These are phyloP conservation scores for Aleiodes sp. DNA, from an alignment of 1,140 invertebrate species.

Conservation along the genomic window DNA sequence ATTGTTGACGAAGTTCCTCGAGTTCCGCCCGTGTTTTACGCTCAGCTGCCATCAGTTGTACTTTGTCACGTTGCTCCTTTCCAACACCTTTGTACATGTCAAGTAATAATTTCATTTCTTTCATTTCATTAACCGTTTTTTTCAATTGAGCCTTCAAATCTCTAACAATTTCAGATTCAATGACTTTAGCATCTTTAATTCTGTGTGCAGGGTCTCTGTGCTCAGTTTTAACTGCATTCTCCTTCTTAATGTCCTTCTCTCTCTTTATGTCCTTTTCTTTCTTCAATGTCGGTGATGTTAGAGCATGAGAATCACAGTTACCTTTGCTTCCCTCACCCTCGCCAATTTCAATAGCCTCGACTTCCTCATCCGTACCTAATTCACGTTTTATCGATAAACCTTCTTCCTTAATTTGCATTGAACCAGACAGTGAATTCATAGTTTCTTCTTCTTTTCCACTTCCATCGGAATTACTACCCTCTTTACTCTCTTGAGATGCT, in stretches of 20 bases:
- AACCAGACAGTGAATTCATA: conserved; percentile 60
- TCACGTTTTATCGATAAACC: conserved; percentile 62
- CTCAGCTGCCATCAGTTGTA: conserved; percentile 94
- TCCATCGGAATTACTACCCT: conserved; percentile 72
- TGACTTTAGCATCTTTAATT: conserved; percentile 70
- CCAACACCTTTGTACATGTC: conserved; percentile 98
- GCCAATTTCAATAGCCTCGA: conserved; percentile 58
- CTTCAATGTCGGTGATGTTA: conserved; percentile 67
- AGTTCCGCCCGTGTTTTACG: conserved; percentile 89
- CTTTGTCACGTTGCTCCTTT: conserved; percentile 96
- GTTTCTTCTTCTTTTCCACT: conserved; percentile 71
- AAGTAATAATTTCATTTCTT: conserved; percentile 91
- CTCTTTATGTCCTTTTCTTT: conserved; percentile 71
- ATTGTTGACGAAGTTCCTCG: conserved; percentile 86
- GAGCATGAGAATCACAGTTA: conserved; percentile 52
- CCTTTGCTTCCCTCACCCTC: conserved; percentile 62
- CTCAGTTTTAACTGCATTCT: conserved; percentile 65
- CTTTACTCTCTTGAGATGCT: conserved; percentile 69
- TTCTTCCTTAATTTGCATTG: conserved; percentile 64
- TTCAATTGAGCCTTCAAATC: conserved; percentile 92
- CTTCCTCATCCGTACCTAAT: conserved; percentile 62
- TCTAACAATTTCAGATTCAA: conserved; percentile 76
- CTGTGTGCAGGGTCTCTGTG: conserved; percentile 68
- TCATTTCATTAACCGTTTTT: conserved; percentile 91
- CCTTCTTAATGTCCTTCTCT: conserved; percentile 73